Evolutionary conservation across 2,113 vertebrate genomes (phyloP).

Genomic region (Abramis brama): DNA sequence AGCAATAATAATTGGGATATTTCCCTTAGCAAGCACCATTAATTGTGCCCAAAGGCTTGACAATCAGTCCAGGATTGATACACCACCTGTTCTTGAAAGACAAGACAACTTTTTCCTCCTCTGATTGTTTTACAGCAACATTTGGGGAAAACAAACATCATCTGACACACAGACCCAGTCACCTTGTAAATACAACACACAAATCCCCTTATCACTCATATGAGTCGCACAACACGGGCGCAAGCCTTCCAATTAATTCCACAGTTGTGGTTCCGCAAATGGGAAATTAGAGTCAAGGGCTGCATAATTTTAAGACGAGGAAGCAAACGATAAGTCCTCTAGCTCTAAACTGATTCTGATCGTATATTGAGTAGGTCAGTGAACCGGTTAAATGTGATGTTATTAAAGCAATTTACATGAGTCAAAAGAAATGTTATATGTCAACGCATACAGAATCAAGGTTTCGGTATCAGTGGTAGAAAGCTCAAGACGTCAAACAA

Average conservation of each 20-base stretch:
- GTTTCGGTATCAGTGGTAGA: not conserved
- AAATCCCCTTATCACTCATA: not conserved
- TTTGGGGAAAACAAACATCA: conserved; percentile 21
- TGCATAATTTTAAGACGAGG: conserved; percentile 28
- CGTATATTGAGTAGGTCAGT: not conserved
- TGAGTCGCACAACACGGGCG: not conserved
- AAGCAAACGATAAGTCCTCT: not conserved
- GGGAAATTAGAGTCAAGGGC: conserved; percentile 13
- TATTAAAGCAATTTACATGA: not conserved
- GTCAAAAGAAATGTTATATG: not conserved
- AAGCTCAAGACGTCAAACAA: not conserved
- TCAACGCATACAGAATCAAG: not conserved
- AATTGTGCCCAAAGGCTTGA: not conserved
- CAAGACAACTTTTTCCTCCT: not conserved
- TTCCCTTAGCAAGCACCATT: not conserved
- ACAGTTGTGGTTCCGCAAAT: conserved; percentile 2
- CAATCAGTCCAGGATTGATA: not conserved
- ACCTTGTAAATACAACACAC: conserved; percentile 22
- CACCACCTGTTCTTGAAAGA: not conserved
- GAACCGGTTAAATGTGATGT: conserved; percentile 8
- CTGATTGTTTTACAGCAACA: not conserved
- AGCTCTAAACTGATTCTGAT: conserved; percentile 17
- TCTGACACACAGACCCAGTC: conserved; percentile 9
- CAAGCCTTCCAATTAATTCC: conserved; percentile 27
- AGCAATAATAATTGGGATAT: not conserved